Evolutionary conservation across 2,888 invertebrate species (phyloP), one percentile per base, ranked within the genome.

Genomic region (Erebia ligea): DNA sequence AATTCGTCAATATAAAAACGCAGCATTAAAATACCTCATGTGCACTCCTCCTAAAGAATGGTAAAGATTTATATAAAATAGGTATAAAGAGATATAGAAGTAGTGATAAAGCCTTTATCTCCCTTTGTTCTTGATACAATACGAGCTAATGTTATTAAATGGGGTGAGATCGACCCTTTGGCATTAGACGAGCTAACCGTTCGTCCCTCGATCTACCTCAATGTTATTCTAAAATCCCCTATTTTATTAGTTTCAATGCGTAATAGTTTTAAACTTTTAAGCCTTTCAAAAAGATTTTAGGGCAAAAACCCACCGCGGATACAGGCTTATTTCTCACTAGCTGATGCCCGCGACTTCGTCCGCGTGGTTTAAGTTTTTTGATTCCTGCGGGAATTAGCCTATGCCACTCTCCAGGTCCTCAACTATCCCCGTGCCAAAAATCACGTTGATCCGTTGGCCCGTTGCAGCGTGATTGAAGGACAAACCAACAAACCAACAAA

Each of bases 101-200:
- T 52, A 45, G 54, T 68, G 58, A 68, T 74, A 68, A 66, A 67
- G 50, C 63, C 70, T 74, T 70, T 70, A 68, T 72, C 73, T 63
- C 40, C 67, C 68, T 68, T 74, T 74, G 72, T 74, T 70, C 72
- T 68, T 61, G 50, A 67, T 67, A 74, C 72, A 72, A 72, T 72
- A 66, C 70, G 66, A 63, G 56, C 58, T 72, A 68, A 72, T 72
- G 68, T 72, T 74, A 70, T 70, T 74, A 67, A 74, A 74, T 70
- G 68, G 66, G 62, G 48, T 54, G 67, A 70, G 70, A 62, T 70
- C 62, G 63, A 57, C 72, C 65, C 42, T 50, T 52, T 48, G 65
- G 50, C 73, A 54, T 71, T 68, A 68, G 56, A 59, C 59, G 64
- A 67, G 63, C 58, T 71, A 71, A 71, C 67, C 67, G 58, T 63